These are phyloP conservation scores for Zosterops pallidus DNA, from an alignment of 2,113 vertebrate genomes.

Conservation along the genomic window DNA sequence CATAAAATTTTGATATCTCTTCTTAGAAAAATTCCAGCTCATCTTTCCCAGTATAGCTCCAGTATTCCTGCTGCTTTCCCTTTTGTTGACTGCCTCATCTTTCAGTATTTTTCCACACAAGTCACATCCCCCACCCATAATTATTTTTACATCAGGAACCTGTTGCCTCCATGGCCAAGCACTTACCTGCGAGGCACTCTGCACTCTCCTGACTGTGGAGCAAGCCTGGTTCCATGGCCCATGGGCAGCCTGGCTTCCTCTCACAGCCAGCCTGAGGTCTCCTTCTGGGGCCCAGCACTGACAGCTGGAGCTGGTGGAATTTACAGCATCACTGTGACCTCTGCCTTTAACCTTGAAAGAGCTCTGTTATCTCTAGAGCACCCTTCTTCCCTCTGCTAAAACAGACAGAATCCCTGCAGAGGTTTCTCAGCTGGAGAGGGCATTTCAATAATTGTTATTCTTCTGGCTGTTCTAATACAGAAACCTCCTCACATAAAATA, in stretches of 20 bases:
- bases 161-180: neutral
- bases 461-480: neutral
- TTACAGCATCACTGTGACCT: neutral
- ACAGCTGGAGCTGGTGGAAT: constrained; percentile 1
- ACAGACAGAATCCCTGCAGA: neutral
- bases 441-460: neutral
- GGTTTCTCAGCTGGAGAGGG: neutral
- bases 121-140: neutral
- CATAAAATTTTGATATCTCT: neutral
- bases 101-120: neutral
- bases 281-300: neutral
- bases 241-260: neutral
- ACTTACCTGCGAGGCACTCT: neutral
- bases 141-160: neutral
- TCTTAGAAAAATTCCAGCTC: neutral
- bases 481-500: neutral
- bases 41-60: neutral
- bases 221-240: neutral
- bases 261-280: neutral
- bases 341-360: constrained; percentile 39
- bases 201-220: neutral
- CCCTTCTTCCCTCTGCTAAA: neutral
- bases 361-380: constrained; percentile 8
- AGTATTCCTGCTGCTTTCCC: neutral
- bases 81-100: neutral